Percentiles rank a stretch among this genome's conserved stretches.
Conservation (phyloP, 2,797 vertebrate genomes). For the Sebastes nivosus region DNA sequence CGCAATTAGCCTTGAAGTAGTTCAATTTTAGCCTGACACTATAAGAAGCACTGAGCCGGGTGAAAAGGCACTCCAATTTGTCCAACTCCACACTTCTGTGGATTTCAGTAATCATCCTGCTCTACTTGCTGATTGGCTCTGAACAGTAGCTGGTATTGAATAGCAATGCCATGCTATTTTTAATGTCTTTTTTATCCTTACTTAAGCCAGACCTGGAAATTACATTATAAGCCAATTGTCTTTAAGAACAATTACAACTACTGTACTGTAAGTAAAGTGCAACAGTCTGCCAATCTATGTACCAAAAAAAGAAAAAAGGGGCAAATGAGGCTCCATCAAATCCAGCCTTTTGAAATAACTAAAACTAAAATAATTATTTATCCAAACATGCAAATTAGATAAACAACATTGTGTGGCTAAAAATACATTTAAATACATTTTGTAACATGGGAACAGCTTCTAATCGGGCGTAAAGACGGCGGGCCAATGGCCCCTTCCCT, state of each 20-base stretch:
- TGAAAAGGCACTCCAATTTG: conserved; percentile 72
- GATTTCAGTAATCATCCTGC: conserved; percentile 70
- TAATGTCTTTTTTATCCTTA: conserved; percentile 25
- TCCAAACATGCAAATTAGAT: not conserved
- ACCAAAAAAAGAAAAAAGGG: not conserved
- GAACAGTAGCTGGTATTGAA: conserved; percentile 47
- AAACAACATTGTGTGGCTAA: not conserved
- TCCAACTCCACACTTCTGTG: conserved; percentile 72
- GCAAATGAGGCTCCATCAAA: not conserved
- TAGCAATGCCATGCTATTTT: conserved; percentile 31
- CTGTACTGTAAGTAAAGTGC: not conserved
- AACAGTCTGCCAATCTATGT: not conserved
- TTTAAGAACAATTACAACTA: conserved; percentile 1
- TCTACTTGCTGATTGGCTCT: conserved; percentile 73
- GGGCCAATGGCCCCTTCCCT: rapidly evolving
- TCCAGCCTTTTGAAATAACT: not conserved
- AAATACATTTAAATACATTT: not conserved
- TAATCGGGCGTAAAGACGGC: not conserved
- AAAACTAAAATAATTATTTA: not conserved
- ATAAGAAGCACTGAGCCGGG: conserved; percentile 62
- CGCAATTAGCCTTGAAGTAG: conserved; percentile 75
- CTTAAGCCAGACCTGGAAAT: conserved; percentile 22
- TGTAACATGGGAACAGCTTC: not conserved
- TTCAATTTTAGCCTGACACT: conserved; percentile 70
- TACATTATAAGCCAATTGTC: not conserved